Base-by-base conservation (phyloP, 2,797 vertebrate species). In the Semotilus atromaculatus region DNA sequence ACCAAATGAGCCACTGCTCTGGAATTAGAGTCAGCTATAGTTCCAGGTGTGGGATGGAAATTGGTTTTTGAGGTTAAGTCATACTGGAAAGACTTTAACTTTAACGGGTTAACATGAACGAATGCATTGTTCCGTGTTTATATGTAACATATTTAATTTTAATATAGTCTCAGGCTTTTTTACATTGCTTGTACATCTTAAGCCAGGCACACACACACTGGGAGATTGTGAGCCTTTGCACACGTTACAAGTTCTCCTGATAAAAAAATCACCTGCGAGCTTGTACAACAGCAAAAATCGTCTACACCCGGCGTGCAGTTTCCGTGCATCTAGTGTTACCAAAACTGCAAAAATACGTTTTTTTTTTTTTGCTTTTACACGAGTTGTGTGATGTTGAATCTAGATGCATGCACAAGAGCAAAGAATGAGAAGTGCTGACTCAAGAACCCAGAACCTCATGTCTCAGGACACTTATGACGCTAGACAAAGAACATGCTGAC, bases 401-500 rank as follows among this genome's bases (percentile, higher is more conserved):
- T 70, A 43, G n/a, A 70, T 78, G 62, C 48, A 68, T 36, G 29
- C 62, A 79, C n/a, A 23, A 80, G 67, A 64, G 14, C 62, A 45
- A 72, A 79, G 31, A 75, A 80, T 76, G 34, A 62, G 55, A 55
- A 38, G 72, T 34, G 66, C 48, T 77, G 38, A 70, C 29, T 78
- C 51, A 72, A 71, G 38, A 31, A 62, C 45, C 16, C 16, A 66
- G 76, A 76, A 79, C 62, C 43, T 48, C 79, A 68, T 55, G 67
- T n/a, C 55, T 71, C 45, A 73, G 67, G 76, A 85, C 43, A 51
- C 53, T 80, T 80, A n/a, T 60, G 64, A 58, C 40, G 29, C 40
- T 43, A 74, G 82, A 84, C 66, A 78, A 86, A 86, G 66, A 82
- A 67, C 79, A 84, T 62, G 53, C 67, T 74, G 74, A 72, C 70